Percentiles rank a stretch among this genome's conserved stretches.
phyloP scores from a whole-genome alignment of 2,888 invertebrate species.

The Formica aserva region DNA sequence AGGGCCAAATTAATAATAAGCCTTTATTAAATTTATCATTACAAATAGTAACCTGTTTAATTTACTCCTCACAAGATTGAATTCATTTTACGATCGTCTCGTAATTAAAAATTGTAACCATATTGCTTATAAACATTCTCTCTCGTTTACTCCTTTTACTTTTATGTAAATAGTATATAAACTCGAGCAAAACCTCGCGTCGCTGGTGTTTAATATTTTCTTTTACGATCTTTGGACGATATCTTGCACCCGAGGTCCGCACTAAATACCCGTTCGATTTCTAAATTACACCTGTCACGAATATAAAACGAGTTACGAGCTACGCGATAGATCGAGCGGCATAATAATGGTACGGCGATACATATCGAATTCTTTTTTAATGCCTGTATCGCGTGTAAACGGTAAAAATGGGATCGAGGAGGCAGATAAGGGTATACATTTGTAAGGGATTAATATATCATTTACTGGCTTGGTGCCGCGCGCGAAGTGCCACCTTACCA shows the following conservation, averaged over 20 bases:
- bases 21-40: conserved; percentile 1
- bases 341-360: conserved; percentile 48
- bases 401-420: conserved; percentile 41
- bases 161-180: not conserved
- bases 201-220: not conserved
- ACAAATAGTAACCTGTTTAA: not conserved
- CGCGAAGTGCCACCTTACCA: conserved; percentile 20
- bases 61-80: not conserved
- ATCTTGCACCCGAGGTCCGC: conserved; percentile 28
- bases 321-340: conserved; percentile 31
- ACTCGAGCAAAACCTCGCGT: conserved; percentile 1
- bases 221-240: conserved; percentile 23
- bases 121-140: not conserved
- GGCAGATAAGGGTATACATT: conserved; percentile 48
- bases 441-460: conserved; percentile 52
- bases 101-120: conserved; percentile 23
- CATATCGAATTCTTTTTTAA: conserved; percentile 53
- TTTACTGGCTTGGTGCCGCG: conserved; percentile 22
- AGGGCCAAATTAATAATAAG: conserved; percentile 12
- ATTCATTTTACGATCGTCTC: not conserved
- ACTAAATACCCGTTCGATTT: conserved; percentile 49
- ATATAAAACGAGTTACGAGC: conserved; percentile 48
- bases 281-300: conserved; percentile 53
- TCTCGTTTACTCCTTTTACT: not conserved
- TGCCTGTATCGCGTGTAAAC: conserved; percentile 51